Conservation (phyloP, 2,113 vertebrate species). For the Sinocyclocheilus maitianheensis region DNA sequence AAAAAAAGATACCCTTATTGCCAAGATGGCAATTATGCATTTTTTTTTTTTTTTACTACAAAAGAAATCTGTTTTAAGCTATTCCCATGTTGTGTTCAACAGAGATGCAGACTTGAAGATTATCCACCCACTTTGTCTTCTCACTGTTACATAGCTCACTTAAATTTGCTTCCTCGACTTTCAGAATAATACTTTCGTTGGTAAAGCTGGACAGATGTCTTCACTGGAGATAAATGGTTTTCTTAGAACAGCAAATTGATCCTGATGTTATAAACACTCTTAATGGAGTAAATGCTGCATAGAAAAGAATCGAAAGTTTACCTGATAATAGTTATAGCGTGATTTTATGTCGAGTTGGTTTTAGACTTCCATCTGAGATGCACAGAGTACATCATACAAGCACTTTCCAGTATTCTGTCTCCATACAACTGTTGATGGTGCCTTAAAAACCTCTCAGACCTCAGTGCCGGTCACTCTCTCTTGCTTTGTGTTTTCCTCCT, state of each 20-base stretch:
- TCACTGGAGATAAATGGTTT: neutral
- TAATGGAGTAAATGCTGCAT: neutral
- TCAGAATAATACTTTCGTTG: neutral
- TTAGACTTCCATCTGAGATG: conserved; percentile 10
- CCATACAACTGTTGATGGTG: conserved; percentile 34
- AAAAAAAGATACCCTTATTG: neutral
- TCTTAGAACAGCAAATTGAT: neutral
- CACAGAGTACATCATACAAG: neutral
- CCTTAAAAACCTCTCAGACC: conserved; percentile 47
- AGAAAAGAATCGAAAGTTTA: neutral
- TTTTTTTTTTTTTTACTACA: neutral
- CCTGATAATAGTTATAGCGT: neutral
- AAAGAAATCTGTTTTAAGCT: neutral
- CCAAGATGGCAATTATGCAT: neutral
- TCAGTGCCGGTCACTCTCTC: neutral
- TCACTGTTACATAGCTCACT: neutral
- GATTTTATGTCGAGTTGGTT: conserved; percentile 1
- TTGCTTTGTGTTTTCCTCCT: neutral
- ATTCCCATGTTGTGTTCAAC: neutral
- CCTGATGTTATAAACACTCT: neutral
- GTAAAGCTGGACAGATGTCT: neutral
- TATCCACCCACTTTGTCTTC: neutral
- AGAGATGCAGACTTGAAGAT: neutral
- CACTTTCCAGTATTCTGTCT: neutral
- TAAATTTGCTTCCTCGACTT: neutral